Conservation (phyloP, 2,113 vertebrate genomes). For the Xenopus borealis region DNA sequence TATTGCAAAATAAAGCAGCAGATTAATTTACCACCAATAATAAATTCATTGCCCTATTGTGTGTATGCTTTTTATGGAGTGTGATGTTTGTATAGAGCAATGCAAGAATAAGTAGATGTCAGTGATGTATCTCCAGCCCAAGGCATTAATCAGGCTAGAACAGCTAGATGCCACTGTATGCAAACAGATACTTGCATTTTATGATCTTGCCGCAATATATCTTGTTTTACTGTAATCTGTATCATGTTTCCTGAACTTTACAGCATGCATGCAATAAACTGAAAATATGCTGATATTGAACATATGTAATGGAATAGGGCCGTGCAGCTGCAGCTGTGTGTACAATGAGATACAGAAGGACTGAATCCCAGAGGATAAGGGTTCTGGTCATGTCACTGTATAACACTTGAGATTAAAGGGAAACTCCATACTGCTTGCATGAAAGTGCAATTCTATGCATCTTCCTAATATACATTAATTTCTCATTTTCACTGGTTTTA, state of each 20-base stretch:
- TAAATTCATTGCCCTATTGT: not conserved
- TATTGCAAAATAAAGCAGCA: not conserved
- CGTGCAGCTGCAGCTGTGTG: not conserved
- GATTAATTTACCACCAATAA: not conserved
- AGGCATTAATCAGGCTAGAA: slow-evolving; percentile 21
- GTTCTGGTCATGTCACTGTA: no score
- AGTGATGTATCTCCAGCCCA: not conserved
- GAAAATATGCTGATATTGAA: not conserved
- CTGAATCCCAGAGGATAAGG: no score
- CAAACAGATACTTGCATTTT: slow-evolving; percentile 31
- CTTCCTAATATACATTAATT: no score
- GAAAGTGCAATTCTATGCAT: no score
- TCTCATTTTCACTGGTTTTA: no score
- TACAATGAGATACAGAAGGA: no score
- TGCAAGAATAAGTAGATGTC: slow-evolving; percentile 11
- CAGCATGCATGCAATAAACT: slow-evolving; percentile 7
- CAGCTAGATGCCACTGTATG: slow-evolving; percentile 19
- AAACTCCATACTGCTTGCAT: no score
- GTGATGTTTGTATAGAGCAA: slow-evolving; percentile 3
- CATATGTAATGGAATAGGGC: not conserved
- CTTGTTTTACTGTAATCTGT: slow-evolving; percentile 16
- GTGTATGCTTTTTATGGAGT: not conserved
- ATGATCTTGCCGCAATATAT: slow-evolving; percentile 25
- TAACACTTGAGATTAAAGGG: no score
- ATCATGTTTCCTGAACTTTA: slow-evolving; percentile 8